Evolutionary conservation across 2,113 vertebrate species (phyloP).

Genomic region (Fregata magnificens): DNA sequence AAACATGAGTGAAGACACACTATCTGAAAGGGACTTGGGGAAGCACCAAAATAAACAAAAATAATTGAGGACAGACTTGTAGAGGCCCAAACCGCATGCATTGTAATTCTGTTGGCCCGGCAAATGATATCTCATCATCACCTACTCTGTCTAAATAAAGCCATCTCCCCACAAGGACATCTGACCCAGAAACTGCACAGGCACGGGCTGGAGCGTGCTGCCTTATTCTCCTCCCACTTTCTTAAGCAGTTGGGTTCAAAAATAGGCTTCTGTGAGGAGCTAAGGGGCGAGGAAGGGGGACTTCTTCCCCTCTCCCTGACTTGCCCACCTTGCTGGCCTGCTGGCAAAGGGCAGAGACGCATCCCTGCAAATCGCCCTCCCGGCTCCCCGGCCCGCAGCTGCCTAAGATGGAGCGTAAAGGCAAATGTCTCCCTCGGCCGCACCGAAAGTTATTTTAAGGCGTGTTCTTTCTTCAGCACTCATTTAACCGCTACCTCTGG

Average conservation of each 20-base stretch:
- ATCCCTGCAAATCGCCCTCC: rapidly evolving
- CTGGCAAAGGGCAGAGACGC: rapidly evolving
- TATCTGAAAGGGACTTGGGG: neutral
- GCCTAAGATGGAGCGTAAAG: rapidly evolving
- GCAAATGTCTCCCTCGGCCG: neutral
- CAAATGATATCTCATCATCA: neutral
- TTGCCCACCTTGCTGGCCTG: neutral
- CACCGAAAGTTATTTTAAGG: neutral
- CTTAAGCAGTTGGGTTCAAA: neutral
- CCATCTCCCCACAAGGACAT: neutral
- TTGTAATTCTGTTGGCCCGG: conserved; percentile 19
- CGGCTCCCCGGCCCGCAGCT: neutral
- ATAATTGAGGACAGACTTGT: neutral
- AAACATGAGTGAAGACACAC: neutral
- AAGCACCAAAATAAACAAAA: neutral
- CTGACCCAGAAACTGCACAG: neutral
- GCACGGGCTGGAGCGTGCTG: neutral
- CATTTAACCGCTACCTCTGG: neutral
- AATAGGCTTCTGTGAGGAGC: neutral
- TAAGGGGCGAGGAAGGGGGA: rapidly evolving
- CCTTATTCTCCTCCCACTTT: rapidly evolving
- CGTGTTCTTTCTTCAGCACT: neutral
- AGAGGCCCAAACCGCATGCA: neutral
- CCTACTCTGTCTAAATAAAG: conserved; percentile 35
- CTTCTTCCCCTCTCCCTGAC: neutral